Base-by-base conservation (phyloP, 2,797 vertebrate species). In the Dipus sagitta region DNA sequence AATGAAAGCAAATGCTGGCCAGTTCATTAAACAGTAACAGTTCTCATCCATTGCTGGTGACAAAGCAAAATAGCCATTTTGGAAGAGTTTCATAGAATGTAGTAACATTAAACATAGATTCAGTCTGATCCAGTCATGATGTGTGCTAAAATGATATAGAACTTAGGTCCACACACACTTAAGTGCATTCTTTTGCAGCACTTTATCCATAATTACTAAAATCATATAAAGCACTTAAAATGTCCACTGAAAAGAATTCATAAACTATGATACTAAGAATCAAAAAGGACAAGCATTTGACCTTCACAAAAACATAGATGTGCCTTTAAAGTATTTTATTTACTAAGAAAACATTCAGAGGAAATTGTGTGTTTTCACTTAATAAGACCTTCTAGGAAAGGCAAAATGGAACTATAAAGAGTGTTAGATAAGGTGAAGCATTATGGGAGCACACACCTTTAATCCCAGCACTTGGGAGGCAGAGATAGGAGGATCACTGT, bases 141-240 rank as follows among this genome's bases (percentile, higher is more conserved):
- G 18, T 86, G 82, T 92, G 71, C 18, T 47, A 26, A 74, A 80
- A 47, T 77, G 60, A 72, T 67, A 86, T 91, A 88, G 88, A 93
- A 75, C 14, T 24, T 85, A 70, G 12, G 30, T 86, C 81, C 32
- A 82, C 18, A 26, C 67, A 67, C 86, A 93, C 15, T 34, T 52
- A 11, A 58, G 78, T 60, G 12, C 52, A 93, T 14, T 68, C 68
- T 18, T 89, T 78, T 93, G 71, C 68, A 70, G 13, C 6, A 32
- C 23, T 47, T 94, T 90, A 68, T 88, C 86, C 26, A 72, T 92
- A 71, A 76, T 80, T 79, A 2, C 64, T 87, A 52, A 84, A 90
- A 91, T 58, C 13, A 38, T 80, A 15, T 76, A 74, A 84, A 75
- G 28, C 76, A 76, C n/a, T 71, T 8, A 68, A 87, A 13, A 67